Conservation (phyloP, 2,888 invertebrate species). For the Therioaphis trifolii region DNA sequence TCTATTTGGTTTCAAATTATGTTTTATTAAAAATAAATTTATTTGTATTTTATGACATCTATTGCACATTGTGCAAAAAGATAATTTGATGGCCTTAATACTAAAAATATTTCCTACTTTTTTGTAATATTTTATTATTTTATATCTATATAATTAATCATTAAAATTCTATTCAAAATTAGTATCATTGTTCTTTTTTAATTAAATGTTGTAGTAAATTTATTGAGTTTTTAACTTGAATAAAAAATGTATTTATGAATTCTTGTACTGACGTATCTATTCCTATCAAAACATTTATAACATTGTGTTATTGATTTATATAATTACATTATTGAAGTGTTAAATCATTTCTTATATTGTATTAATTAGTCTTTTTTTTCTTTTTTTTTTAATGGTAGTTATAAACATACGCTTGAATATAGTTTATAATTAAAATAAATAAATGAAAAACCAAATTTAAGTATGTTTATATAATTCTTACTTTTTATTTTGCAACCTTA, state of each 20-base stretch:
- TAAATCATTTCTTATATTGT: background rate
- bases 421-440: constrained; percentile 7
- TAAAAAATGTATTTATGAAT: constrained; percentile 32
- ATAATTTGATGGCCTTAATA: background rate
- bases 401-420: constrained; percentile 4
- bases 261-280: constrained; percentile 27
- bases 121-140: constrained; percentile 13
- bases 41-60: constrained; percentile 31
- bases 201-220: constrained; percentile 22
- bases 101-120: constrained; percentile 3
- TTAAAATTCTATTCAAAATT: background rate
- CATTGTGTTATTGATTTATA: background rate
- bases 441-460: background rate
- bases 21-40: constrained; percentile 39
- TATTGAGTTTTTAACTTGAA: constrained; percentile 27
- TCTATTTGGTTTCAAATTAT: constrained; percentile 21
- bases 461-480: background rate
- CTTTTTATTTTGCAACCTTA: constrained; percentile 4
- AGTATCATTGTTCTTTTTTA: constrained; percentile 24
- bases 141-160: background rate
- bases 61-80: background rate
- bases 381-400: background rate
- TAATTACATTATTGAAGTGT: background rate
- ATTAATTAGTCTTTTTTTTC: background rate
- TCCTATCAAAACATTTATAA: constrained; percentile 8